These are phyloP conservation scores for Sebastes schlegelii DNA, from an alignment of 2,113 vertebrate species.

Conservation along the genomic window DNA sequence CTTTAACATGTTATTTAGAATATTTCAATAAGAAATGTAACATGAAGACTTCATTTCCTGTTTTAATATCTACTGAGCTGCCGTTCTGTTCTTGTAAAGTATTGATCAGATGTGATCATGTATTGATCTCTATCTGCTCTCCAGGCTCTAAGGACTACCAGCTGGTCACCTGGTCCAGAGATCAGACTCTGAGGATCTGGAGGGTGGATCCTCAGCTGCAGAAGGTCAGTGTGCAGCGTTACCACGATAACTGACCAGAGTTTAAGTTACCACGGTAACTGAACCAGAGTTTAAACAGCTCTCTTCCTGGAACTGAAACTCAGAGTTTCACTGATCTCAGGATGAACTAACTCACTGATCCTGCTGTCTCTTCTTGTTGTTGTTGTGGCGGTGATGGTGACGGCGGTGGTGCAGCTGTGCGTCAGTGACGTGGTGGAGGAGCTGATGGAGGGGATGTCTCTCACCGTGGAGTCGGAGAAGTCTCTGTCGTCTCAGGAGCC, in stretches of 20 bases:
- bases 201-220: conserved; percentile 96
- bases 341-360: no score
- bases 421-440: conserved; percentile 92
- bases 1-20: no score
- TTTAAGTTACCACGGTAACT: no score
- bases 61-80: no score
- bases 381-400: conserved; percentile 2
- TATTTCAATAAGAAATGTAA: no score
- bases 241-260: no score
- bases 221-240: conserved; percentile 82
- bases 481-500: conserved; percentile 85
- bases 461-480: conserved; percentile 91
- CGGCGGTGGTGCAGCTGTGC: conserved; percentile 86
- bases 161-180: conserved; percentile 96
- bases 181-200: conserved; percentile 98
- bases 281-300: no score
- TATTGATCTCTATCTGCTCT: neutral
- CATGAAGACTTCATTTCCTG: neutral
- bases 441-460: conserved; percentile 91
- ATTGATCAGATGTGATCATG: neutral
- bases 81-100: neutral
- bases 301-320: no score
- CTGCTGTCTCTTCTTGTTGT: neutral
- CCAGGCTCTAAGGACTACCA: conserved; percentile 95
- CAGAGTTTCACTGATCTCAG: no score